phyloP scores from a whole-genome alignment of 2,113 vertebrate genomes.

The Phrynocephalus versicolor region DNA sequence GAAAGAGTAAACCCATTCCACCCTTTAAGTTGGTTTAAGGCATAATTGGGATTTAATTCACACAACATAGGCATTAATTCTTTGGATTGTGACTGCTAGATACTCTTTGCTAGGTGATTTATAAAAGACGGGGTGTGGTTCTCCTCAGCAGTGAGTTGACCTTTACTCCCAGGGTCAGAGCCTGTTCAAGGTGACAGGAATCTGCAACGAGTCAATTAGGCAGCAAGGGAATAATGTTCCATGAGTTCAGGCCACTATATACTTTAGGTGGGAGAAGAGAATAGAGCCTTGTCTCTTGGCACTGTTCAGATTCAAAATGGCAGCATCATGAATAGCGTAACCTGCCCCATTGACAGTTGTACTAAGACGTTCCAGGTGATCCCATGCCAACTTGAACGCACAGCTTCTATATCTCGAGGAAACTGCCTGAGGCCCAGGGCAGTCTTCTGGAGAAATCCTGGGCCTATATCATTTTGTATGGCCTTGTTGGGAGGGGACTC shows the following conservation, averaged over 20 bases:
- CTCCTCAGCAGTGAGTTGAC: not conserved
- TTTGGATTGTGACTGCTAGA: not conserved
- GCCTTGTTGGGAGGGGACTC: not conserved
- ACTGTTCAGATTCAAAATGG: not conserved
- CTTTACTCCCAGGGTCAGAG: not conserved
- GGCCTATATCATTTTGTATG: not conserved
- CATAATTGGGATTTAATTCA: not conserved
- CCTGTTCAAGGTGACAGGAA: not conserved
- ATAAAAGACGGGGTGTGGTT: not conserved
- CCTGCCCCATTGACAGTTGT: not conserved
- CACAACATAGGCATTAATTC: not conserved
- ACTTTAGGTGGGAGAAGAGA: not conserved
- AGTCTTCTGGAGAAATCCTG: not conserved
- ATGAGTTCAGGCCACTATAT: not conserved
- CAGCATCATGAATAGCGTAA: not conserved
- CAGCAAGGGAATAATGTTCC: not conserved
- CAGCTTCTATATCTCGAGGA: not conserved
- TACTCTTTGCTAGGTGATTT: not conserved
- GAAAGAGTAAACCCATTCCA: not conserved
- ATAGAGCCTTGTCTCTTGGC: not conserved
- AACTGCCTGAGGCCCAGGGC: too few relatives aligned
- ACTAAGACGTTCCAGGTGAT: not conserved
- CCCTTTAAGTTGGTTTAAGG: conserved; percentile 2
- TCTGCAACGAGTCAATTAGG: not conserved
- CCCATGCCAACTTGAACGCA: too few relatives aligned